A percentile compares a stretch with the other conserved stretches of the same genome.
Evolutionary conservation across 2,888 invertebrate species (phyloP).

Genomic region (Enchytraeus crypticus): DNA sequence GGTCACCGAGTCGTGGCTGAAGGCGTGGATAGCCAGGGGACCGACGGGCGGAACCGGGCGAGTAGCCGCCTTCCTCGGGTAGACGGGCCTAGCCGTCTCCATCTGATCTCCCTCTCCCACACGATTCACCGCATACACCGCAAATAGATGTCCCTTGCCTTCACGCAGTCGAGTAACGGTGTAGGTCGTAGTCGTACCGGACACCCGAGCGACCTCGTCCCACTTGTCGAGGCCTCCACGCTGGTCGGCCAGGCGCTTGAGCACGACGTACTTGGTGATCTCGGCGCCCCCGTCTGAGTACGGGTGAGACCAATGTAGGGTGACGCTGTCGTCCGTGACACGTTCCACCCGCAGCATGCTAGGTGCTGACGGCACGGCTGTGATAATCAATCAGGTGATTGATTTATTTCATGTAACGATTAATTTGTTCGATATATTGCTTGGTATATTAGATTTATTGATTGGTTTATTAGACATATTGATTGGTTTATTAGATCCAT

Average conservation of each 20-base stretch:
- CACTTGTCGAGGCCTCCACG: conserved; percentile 70
- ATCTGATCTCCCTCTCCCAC: conserved; percentile 69
- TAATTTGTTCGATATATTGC: no score
- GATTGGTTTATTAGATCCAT: no score
- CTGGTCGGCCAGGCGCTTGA: conserved; percentile 26
- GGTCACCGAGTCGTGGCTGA: conserved; percentile 64
- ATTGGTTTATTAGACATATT: no score
- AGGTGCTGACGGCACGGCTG: conserved; percentile 46
- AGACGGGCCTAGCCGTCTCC: conserved; percentile 26
- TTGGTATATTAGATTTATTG: no score
- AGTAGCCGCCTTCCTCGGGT: conserved; percentile 37
- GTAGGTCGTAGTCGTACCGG: conserved; percentile 15
- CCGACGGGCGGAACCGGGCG: conserved; percentile 21
- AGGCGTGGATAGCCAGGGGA: conserved; percentile 21
- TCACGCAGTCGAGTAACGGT: conserved; percentile 37
- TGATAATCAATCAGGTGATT: not conserved
- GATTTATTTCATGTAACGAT: not conserved
- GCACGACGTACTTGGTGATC: conserved; percentile 42
- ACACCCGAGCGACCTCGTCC: conserved; percentile 52
- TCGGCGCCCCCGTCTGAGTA: conserved; percentile 45
- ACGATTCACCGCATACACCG: conserved; percentile 74
- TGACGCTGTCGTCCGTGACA: conserved; percentile 39
- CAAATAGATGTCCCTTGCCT: conserved; percentile 71
- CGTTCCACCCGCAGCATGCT: conserved; percentile 49
- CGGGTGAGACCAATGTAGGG: conserved; percentile 48